phyloP scores from a whole-genome alignment of 2,797 vertebrate genomes.

The Poeciliopsis turneri region DNA sequence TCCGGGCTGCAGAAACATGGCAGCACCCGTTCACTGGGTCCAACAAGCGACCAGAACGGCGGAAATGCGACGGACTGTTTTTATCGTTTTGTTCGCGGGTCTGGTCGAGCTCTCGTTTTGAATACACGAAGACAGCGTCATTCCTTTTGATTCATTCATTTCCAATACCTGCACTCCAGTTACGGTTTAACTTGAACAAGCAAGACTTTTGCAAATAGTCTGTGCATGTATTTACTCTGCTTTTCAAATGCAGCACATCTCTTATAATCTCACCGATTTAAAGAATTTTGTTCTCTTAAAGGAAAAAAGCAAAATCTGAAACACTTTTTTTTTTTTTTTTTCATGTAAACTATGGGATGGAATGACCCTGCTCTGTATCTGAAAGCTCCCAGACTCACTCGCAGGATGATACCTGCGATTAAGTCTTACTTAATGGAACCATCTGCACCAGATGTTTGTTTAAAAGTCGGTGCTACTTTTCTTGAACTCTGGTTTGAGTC shows the following conservation, averaged over 20 bases:
- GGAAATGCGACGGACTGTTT: slow-evolving; percentile 31
- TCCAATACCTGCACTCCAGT: not conserved
- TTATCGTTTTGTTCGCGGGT: slow-evolving; percentile 46
- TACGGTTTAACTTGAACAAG: not conserved
- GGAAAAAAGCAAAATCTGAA: not conserved
- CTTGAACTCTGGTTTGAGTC: slow-evolving; percentile 46
- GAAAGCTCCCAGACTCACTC: slow-evolving; percentile 70
- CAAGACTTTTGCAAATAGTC: not conserved
- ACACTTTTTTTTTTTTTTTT: not conserved
- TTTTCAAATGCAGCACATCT: not conserved
- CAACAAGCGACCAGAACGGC: slow-evolving; percentile 35
- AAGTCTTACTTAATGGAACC: slow-evolving; percentile 60
- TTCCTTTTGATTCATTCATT: slow-evolving; percentile 59
- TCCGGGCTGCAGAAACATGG: slow-evolving; percentile 29
- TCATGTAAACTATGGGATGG: slow-evolving; percentile 52
- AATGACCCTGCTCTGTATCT: slow-evolving; percentile 65
- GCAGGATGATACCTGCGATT: slow-evolving; percentile 46
- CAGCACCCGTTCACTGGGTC: slow-evolving; percentile 20
- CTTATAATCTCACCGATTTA: not conserved
- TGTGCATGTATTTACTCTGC: not conserved
- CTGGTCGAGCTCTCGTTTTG: slow-evolving; percentile 77
- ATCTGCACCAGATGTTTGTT: slow-evolving; percentile 55
- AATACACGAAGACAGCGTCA: slow-evolving; percentile 68
- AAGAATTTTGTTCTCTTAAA: not conserved
- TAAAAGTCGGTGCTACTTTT: slow-evolving; percentile 52